Evolutionary conservation across 2,888 invertebrate genomes (phyloP), one percentile per base, ranked within the genome.

Genomic region (Mythimna albipuncta): DNA sequence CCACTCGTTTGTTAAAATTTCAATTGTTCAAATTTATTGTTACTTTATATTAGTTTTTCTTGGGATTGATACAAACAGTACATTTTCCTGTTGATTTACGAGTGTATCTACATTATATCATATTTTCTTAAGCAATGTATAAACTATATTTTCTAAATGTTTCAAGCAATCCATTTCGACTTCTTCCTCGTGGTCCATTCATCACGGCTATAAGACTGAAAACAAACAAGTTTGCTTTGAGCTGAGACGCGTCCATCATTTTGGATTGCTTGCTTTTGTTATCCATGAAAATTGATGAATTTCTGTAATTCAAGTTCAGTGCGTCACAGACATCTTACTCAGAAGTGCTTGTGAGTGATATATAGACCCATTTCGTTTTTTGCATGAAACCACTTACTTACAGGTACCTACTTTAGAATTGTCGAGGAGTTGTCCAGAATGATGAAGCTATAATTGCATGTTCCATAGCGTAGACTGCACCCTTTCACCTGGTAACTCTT

Each of bases 81-180:
- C 66, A 80, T 83, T 70, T 83, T 74, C 61, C 0, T 67, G 58
- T 64, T 58, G 64, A 80, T 80, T 80, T 79, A 80, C 64, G 65
- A 69, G 47, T 19, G 19, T 69, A 69, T 69, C 32, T 10, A n/a
- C 11, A 16, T 67, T 47, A 57, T 41, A 64, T 78, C 79, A 64
- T 1, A 54, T 38, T 13, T 57, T 75, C 11, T 32, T 79, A 64
- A 38, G 32, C 55, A 55, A 57, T 57, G 57, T 21, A 64, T 62
- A 69, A 81, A 77, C 72, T 64, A 72, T 70, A 77, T 82, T 75
- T 81, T 71, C 32, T 26, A 58, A 77, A 50, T 81, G 61, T 82
- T 77, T 77, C 65, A 67, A n/a, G 64, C 38, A 58, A 84, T 70
- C 63, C 38, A 63, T 73, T 73, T 69, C 52, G 38, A 32, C n/a